Base-by-base conservation (phyloP, 2,888 invertebrate species). In the Caenorhabditis sp. region DNA sequence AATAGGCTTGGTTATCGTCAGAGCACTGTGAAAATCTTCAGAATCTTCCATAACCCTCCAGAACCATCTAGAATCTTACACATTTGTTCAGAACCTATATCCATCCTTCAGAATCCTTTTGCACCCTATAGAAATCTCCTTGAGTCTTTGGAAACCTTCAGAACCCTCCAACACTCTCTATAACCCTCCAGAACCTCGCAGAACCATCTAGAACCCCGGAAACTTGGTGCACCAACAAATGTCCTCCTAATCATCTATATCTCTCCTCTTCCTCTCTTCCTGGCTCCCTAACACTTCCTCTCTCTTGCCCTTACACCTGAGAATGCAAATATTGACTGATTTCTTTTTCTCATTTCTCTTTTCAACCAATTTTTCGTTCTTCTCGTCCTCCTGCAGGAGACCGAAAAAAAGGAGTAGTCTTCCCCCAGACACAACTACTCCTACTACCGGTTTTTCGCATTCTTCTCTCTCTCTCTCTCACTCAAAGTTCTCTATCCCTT, bases 361-460 rank as follows among this genome's bases (percentile, higher is more conserved):
- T 10, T 4, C 47, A 47, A 16, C 4, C 31, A 35, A 47, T 35
- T 38, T 38, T 38, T 38, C 12, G 6, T 38, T 38, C 12, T 12
- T 38, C 12, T 38, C 12, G 6, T 10, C 38, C 38, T 10, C 12
- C 47, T 47, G 56, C 26, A 56, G 26, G 49, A 49, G 12, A 49
- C n/a, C 5, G 49, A 49, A 4, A 24, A 26, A 59, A 44, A 44
- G 16, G 44, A 44, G 44, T 44, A 44, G 19, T 47, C 47, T 4
- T 47, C 19, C 19, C 47, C 14, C 26, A 10, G 54, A 10, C 49
- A 10, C 22, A 5, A n/a, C 28, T 10, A 38, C 41, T 35, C 26
- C 47, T 49, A 47, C 66, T 66, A 66, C 66, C 66, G 66, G 66
- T 66, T 69, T 56, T 69, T 28, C 56, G 16, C 56, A 19, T 31